phyloP scores from a whole-genome alignment of 2,888 invertebrate species.

The Opisthograptis luteolata region DNA sequence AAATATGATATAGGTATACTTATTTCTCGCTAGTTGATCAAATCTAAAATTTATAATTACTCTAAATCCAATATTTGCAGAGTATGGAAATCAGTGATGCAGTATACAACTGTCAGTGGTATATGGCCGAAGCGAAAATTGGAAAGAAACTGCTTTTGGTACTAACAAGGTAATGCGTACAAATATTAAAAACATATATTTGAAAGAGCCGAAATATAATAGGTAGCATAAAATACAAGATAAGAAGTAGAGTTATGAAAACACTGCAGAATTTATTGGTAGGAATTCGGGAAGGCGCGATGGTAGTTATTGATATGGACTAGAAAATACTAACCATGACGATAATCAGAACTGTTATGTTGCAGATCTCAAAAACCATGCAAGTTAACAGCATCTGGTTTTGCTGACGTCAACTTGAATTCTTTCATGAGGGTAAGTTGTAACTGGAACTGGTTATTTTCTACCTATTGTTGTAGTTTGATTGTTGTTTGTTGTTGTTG shows the following conservation, averaged over 20 bases:
- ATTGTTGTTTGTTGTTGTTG: neutral
- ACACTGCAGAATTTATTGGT: no score
- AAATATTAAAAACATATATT: neutral
- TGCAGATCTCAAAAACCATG: slow-evolving; percentile 59
- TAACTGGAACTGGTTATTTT: no score
- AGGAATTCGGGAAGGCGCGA: no score
- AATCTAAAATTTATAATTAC: no score
- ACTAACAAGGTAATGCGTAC: slow-evolving; percentile 48
- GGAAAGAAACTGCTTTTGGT: slow-evolving; percentile 53
- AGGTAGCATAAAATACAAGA: no score
- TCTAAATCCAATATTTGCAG: slow-evolving; percentile 47
- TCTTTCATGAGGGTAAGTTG: slow-evolving; percentile 52
- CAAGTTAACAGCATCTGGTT: slow-evolving; percentile 59
- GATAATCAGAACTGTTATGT: slow-evolving; percentile 19
- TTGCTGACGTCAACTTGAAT: slow-evolving; percentile 61
- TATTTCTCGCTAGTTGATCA: no score
- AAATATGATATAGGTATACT: no score
- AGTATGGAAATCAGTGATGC: slow-evolving; percentile 55
- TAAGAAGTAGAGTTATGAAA: no score
- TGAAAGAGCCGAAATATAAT: no score
- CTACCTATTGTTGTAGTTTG: no score
- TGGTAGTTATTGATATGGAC: no score
- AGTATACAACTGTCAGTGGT: slow-evolving; percentile 60
- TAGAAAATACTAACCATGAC: no score
- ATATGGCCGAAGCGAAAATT: slow-evolving; percentile 43